Evolutionary conservation across 1,140 invertebrate species (phyloP).

Genomic region (Drosophila mauritiana): DNA sequence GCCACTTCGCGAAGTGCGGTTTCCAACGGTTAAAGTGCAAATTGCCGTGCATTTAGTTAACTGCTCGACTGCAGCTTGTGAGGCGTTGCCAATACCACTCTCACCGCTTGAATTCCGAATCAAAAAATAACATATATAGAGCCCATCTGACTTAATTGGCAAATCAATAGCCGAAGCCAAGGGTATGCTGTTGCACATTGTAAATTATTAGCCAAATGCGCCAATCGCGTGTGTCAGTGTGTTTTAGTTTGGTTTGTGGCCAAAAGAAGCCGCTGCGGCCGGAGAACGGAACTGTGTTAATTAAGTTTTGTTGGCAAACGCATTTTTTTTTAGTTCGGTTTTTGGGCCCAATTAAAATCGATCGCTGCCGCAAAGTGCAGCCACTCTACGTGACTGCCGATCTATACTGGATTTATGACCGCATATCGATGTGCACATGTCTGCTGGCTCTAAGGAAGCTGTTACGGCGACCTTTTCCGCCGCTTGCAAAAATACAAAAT

Average conservation of each 20-base stretch:
- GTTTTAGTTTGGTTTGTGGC: constrained; percentile 32
- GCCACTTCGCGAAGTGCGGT: constrained; percentile 51
- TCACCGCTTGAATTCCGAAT: constrained; percentile 21
- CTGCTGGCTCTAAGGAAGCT: constrained; percentile 44
- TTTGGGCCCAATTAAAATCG: constrained; percentile 55
- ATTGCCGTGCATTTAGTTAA: constrained; percentile 65
- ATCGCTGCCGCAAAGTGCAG: constrained; percentile 36
- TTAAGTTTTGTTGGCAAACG: constrained; percentile 57
- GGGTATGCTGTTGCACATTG: constrained; percentile 56
- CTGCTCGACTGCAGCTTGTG: constrained; percentile 9
- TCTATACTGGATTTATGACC: constrained; percentile 26
- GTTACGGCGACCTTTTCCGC: constrained; percentile 28
- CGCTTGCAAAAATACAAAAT: constrained; percentile 30
- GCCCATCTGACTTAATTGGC: constrained; percentile 29
- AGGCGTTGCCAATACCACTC: constrained; percentile 51
- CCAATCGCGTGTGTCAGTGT: constrained; percentile 33
- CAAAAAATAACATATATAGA: constrained; percentile 8
- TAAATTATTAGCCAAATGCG: constrained; percentile 52
- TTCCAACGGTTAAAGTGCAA: constrained; percentile 74
- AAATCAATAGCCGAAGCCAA: constrained; percentile 52
- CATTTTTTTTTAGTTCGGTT: constrained; percentile 28
- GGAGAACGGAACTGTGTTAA: constrained; percentile 70
- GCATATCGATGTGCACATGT: background rate
- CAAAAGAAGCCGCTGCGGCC: constrained; percentile 53
- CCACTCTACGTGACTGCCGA: constrained; percentile 25